Evolutionary conservation across 2,888 invertebrate species (phyloP), one percentile per base, ranked within the genome.

Genomic region (Diogma glabrata): DNA sequence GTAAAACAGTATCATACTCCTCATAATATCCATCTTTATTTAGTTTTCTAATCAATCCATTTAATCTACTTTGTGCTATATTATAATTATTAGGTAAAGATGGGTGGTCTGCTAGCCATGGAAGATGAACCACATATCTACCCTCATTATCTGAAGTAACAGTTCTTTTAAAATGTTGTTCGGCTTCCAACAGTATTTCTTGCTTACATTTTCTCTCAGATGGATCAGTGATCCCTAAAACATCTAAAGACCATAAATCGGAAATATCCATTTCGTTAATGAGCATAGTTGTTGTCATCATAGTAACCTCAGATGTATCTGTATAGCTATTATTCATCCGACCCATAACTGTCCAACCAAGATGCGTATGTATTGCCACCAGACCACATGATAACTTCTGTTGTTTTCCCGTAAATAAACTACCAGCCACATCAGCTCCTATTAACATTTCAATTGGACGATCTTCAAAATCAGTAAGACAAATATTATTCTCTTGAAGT

Each of bases 261-360:
- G 33, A 33, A 33, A 33, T 33, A 12, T 49, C 50, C 36, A 49
- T 47, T 16, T 19, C 28, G 3, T 47, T 10, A 6, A 28, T 12
- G 28, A 47, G 16, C 16, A 28, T 14, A 14, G 47, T 9, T 12
- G 47, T 47, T n/a, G n/a, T n/a, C n/a, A n/a, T n/a, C n/a, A n/a
- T n/a, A n/a, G n/a, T n/a, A n/a, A n/a, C n/a, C n/a, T n/a, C n/a
- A n/a, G n/a, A n/a, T n/a, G n/a, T n/a, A n/a, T n/a, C n/a, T n/a
- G n/a, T n/a, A n/a, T 26, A 28, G 4, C 5, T 46, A 8, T 8
- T 14, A 14, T 33, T 17, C 8, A 51, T 24, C 49, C 51, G 53
- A 1, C 57, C 57, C 50, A 51, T 51, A 14, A 57, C 26, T 9
- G 55, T 57, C 57, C 57, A 57, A 9, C 57, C 57, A 7, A 57